These are phyloP conservation scores for Triops cancriformis DNA, from an alignment of 1,140 invertebrate genomes.

Conservation along the genomic window DNA sequence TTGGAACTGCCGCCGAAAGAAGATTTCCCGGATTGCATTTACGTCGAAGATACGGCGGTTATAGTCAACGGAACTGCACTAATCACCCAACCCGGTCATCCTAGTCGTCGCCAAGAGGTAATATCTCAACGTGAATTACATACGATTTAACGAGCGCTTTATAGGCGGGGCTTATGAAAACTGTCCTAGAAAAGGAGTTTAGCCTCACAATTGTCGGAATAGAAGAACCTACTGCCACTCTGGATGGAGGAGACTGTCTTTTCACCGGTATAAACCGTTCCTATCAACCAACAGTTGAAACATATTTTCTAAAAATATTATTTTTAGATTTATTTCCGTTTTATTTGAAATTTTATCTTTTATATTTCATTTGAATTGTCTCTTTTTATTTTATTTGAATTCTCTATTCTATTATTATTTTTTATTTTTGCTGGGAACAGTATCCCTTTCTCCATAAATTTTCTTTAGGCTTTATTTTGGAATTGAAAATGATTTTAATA, in stretches of 20 bases:
- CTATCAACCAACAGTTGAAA: no score
- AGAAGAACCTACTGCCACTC: constrained; percentile 64
- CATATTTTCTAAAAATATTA: no score
- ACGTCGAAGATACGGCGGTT: constrained; percentile 83
- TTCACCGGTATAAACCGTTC: constrained; percentile 81
- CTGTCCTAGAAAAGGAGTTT: constrained; percentile 73
- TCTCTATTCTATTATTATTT: no score
- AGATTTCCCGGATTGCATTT: constrained; percentile 67
- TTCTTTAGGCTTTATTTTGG: no score
- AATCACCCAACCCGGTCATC: constrained; percentile 65
- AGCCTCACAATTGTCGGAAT: constrained; percentile 73
- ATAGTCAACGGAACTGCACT: constrained; percentile 86
- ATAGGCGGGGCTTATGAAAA: constrained; percentile 66
- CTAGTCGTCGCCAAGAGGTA: constrained; percentile 64
- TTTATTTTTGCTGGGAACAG: no score
- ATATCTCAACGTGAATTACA: not conserved
- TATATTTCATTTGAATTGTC: no score
- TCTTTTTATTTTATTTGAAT: no score
- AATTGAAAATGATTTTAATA: no score
- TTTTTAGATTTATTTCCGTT: no score
- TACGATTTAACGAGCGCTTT: constrained; percentile 31
- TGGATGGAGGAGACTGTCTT: constrained; percentile 85
- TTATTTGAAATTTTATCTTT: no score
- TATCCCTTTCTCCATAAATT: no score
- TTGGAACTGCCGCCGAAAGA: constrained; percentile 85